These are phyloP conservation scores for Malurus alboscapulatus DNA, from an alignment of 2,113 vertebrate species.

Conservation along the genomic window DNA sequence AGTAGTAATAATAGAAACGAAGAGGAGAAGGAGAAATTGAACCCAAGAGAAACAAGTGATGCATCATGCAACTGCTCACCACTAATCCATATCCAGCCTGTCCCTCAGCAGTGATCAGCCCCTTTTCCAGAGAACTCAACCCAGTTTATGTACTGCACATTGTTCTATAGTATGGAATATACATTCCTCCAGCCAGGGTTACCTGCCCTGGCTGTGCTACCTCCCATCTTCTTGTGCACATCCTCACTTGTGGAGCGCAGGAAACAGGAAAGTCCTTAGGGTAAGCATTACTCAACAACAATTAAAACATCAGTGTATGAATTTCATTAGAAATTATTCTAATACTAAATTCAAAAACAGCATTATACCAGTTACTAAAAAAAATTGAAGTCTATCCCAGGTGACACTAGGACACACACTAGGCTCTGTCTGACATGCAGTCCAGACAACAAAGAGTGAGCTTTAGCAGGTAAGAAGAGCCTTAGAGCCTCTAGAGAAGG, in stretches of 20 bases:
- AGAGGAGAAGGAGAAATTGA: background rate
- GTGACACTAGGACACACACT: background rate
- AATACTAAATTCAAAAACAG: background rate
- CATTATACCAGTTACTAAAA: background rate
- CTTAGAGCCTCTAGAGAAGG: background rate
- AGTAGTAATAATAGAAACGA: background rate
- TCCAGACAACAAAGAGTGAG: background rate
- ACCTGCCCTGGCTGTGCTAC: background rate
- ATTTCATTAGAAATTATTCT: background rate
- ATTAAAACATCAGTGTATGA: background rate
- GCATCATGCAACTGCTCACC: background rate
- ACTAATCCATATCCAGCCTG: background rate
- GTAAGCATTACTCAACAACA: background rate
- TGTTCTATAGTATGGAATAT: background rate
- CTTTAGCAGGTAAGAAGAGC: background rate
- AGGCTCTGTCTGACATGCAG: background rate
- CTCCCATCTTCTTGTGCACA: background rate
- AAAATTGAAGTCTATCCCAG: background rate
- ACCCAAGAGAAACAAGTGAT: background rate
- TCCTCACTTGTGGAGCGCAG: rapidly evolving
- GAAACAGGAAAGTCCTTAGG: background rate
- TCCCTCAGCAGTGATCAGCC: background rate
- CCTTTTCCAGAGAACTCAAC: background rate
- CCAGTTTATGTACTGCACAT: background rate
- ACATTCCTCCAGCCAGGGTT: background rate